Evolutionary conservation across 2,797 vertebrate species (phyloP).

Genomic region (Odontamblyopus lacepedii): DNA sequence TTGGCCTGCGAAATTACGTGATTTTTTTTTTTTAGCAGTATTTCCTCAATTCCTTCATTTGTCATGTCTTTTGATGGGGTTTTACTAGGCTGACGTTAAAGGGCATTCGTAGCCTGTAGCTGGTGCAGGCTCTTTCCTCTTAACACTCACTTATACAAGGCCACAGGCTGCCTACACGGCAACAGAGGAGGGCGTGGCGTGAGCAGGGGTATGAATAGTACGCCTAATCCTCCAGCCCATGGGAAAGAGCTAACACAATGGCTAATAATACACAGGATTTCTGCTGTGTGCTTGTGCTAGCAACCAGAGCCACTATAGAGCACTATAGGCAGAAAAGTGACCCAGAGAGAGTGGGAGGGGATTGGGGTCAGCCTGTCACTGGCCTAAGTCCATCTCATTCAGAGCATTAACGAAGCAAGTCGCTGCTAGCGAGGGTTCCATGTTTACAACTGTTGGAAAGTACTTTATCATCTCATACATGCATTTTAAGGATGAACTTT

Average conservation of each 20-base stretch:
- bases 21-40: too few relatives aligned
- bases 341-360: constrained; percentile 59
- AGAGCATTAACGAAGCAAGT: constrained; percentile 29
- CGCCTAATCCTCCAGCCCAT: constrained; percentile 62
- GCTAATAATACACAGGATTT: constrained; percentile 52
- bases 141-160: neutral
- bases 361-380: constrained; percentile 60
- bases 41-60: too few relatives aligned
- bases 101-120: neutral
- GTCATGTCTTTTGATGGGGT: neutral
- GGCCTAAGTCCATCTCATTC: constrained; percentile 48
- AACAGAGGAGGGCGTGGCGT: constrained; percentile 46
- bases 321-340: constrained; percentile 43
- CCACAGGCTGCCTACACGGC: constrained; percentile 7
- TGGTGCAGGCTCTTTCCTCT: neutral
- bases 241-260: constrained; percentile 41
- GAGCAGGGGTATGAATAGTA: constrained; percentile 65
- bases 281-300: constrained; percentile 27
- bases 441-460: constrained; percentile 14
- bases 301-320: constrained; percentile 31
- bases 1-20: too few relatives aligned
- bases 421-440: constrained; percentile 12
- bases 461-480: neutral
- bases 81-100: neutral
- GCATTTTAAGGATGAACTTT: too few relatives aligned